Conservation (phyloP, 23 tunicate species). For the Styela clava region DNA sequence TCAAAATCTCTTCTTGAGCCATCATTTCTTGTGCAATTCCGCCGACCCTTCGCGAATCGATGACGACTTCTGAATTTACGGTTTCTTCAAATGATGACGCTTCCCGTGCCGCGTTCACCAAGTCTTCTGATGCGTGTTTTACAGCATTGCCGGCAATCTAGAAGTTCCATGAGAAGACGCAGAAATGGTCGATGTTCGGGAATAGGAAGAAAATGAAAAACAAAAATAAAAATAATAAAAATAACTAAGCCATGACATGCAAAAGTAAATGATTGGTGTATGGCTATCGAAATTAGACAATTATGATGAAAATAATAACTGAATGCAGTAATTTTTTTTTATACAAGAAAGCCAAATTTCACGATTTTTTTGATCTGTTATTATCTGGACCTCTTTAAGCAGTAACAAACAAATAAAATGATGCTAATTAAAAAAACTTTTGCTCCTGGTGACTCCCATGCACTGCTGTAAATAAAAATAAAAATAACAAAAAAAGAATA, state of each 20-base stretch:
- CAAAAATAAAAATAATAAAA: neutral
- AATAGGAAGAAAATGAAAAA: neutral
- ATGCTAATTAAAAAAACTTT: neutral
- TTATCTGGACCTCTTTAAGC: no score
- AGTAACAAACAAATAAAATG: no score
- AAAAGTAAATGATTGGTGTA: no score
- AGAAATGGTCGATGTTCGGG: no score
- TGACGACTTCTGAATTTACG: slow-evolving; percentile 54
- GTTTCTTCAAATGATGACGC: slow-evolving; percentile 70
- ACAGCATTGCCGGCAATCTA: slow-evolving; percentile 98
- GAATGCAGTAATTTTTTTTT: no score
- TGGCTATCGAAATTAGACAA: no score
- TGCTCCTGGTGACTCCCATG: neutral
- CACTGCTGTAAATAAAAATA: neutral
- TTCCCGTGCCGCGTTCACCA: slow-evolving; percentile 88
- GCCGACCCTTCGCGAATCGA: slow-evolving; percentile 76
- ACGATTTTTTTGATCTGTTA: no score
- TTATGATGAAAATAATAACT: no score
- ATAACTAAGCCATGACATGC: no score
- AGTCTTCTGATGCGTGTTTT: slow-evolving; percentile 91
- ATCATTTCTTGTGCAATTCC: slow-evolving; percentile 95
- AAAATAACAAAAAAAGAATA: slow-evolving; percentile 6
- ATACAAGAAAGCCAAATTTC: no score
- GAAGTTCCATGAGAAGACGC: neutral
- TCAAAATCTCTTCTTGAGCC: slow-evolving; percentile 95